phyloP scores from a whole-genome alignment of 2,113 vertebrate species.

The Macheiramphus alcinus region DNA sequence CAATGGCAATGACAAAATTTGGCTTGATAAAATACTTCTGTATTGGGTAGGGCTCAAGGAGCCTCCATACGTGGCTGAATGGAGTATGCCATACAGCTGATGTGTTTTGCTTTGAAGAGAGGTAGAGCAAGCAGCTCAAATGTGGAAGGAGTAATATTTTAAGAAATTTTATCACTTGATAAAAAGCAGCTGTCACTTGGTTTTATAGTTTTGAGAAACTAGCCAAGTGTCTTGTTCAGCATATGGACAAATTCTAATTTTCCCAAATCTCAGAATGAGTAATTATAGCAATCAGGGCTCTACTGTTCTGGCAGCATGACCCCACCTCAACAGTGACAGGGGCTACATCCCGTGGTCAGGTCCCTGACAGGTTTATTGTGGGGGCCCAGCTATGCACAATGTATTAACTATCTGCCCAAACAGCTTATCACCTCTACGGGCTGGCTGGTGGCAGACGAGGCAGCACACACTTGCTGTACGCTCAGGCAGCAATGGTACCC shows the following conservation, averaged over 20 bases:
- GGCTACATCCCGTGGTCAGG: rapidly evolving
- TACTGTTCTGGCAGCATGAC: not conserved
- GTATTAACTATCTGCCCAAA: not conserved
- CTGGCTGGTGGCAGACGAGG: not conserved
- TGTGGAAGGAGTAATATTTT: not conserved
- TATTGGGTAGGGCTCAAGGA: not conserved
- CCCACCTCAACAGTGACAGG: not conserved
- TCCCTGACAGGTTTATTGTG: not conserved
- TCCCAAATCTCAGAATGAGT: not conserved
- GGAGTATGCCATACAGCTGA: not conserved
- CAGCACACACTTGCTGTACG: not conserved
- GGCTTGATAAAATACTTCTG: not conserved
- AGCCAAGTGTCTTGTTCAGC: not conserved
- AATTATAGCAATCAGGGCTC: not conserved
- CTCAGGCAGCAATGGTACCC: not conserved
- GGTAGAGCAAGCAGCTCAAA: not conserved
- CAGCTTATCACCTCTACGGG: rapidly evolving
- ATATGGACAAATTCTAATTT: not conserved
- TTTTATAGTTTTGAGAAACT: not conserved
- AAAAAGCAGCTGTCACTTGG: not conserved
- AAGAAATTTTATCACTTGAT: not conserved
- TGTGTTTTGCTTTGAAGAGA: not conserved
- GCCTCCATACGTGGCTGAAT: not conserved
- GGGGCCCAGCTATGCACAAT: not conserved
- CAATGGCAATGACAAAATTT: not conserved